phyloP scores from a whole-genome alignment of 2,888 invertebrate genomes.

The Boloria euphrosyne region DNA sequence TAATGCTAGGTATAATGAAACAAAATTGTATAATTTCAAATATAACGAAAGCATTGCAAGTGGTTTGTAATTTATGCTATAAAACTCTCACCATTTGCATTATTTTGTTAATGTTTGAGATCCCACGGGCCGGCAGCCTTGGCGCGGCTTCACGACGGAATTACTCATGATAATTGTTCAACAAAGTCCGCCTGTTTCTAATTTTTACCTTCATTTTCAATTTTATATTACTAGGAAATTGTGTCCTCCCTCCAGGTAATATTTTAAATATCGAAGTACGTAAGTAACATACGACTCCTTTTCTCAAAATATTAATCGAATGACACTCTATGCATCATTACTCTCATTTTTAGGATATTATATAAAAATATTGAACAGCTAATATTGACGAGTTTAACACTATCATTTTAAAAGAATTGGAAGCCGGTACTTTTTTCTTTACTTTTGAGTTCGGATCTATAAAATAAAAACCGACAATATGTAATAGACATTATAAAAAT shows the following conservation, averaged over 20 bases:
- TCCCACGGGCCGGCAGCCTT: slow-evolving; percentile 32
- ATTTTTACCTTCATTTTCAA: slow-evolving; percentile 27
- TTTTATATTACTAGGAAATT: slow-evolving; percentile 6
- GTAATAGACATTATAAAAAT: no score
- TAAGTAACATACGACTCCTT: no score
- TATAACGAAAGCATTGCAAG: slow-evolving; percentile 11
- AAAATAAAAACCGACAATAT: no score
- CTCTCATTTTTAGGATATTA: no score
- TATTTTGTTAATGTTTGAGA: slow-evolving; percentile 49
- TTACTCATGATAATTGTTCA: slow-evolving; percentile 42
- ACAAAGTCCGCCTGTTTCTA: slow-evolving; percentile 29
- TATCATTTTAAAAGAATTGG: no score
- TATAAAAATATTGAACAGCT: no score
- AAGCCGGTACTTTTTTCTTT: no score
- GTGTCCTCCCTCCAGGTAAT: neutral
- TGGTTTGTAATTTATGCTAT: slow-evolving; percentile 24
- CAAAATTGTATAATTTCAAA: slow-evolving; percentile 1
- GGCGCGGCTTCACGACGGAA: slow-evolving; percentile 28
- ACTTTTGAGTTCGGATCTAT: no score
- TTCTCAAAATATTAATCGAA: no score
- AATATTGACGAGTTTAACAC: no score
- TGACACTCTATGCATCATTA: no score
- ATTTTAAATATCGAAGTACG: neutral
- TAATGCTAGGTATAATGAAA: no score
- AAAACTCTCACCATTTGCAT: slow-evolving; percentile 49